Conservation (phyloP, 2,797 vertebrate species). For the Amblyopsis hoosieri region DNA sequence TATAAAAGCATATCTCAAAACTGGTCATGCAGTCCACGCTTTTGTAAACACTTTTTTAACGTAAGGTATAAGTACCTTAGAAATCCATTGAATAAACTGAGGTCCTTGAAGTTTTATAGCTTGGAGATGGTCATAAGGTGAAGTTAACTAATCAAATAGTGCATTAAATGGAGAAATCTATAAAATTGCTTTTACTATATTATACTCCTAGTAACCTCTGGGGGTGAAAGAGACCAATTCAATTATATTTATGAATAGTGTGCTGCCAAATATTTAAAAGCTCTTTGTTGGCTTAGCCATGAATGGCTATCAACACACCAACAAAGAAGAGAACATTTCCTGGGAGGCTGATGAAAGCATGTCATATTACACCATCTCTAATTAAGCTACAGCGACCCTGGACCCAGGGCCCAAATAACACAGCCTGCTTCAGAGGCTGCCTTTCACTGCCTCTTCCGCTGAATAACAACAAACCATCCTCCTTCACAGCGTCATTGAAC, state of each 20-base stretch:
- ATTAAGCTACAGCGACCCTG: slow-evolving; percentile 40
- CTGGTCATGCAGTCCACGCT: too few relatives aligned
- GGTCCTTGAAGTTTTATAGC: background rate
- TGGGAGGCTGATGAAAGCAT: background rate
- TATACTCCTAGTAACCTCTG: background rate
- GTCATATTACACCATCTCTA: slow-evolving; percentile 24
- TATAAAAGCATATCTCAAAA: background rate
- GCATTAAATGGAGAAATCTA: background rate
- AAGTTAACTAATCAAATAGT: slow-evolving; percentile 12
- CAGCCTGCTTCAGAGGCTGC: slow-evolving; percentile 36
- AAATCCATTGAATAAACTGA: slow-evolving; percentile 1
- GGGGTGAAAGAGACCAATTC: background rate
- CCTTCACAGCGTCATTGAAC: slow-evolving; percentile 50
- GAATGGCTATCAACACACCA: background rate
- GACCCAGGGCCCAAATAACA: slow-evolving; percentile 19
- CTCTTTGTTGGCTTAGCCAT: background rate
- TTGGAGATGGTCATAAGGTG: background rate
- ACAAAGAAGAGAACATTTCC: slow-evolving; percentile 13
- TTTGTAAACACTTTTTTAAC: background rate
- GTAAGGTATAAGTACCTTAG: background rate
- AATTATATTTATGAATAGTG: slow-evolving; percentile 12
- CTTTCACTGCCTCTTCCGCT: slow-evolving; percentile 35
- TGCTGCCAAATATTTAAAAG: background rate
- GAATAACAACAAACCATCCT: slow-evolving; percentile 53
- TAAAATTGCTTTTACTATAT: background rate